Evolutionary conservation across 2,888 invertebrate species (phyloP).

Genomic region (Conchocele bisecta): DNA sequence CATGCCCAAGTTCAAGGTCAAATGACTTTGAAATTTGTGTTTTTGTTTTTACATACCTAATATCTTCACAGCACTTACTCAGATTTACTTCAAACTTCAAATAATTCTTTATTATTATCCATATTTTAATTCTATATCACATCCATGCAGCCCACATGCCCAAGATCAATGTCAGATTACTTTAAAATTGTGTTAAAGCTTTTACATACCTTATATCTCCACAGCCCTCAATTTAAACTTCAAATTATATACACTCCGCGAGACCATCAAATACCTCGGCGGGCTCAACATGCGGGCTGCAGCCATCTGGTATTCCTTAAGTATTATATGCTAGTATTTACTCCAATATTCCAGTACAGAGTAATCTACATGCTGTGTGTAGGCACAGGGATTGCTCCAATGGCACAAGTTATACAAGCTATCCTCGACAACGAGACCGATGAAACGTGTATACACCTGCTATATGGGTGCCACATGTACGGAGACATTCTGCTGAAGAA

Average conservation of each 20-base stretch:
- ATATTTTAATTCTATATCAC: too few relatives aligned
- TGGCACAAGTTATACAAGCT: conserved; percentile 86
- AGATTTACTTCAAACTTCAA: too few relatives aligned
- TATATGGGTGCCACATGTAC: conserved; percentile 86
- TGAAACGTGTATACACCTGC: conserved; percentile 86
- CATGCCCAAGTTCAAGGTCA: too few relatives aligned
- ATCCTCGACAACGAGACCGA: conserved; percentile 88
- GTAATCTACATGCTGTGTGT: conserved; percentile 85
- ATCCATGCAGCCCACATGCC: too few relatives aligned
- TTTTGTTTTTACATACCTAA: too few relatives aligned
- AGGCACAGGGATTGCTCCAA: conserved; percentile 90
- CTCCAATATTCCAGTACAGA: conserved; percentile 62
- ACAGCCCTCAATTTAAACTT: background rate
- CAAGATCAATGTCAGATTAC: too few relatives aligned
- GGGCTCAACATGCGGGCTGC: background rate
- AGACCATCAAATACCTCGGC: too few relatives aligned
- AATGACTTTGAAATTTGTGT: too few relatives aligned
- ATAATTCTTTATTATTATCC: too few relatives aligned
- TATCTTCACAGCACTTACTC: too few relatives aligned
- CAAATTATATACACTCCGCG: background rate
- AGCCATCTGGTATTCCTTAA: background rate
- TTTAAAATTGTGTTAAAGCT: too few relatives aligned
- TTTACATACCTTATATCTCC: background rate
- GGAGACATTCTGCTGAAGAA: conserved; percentile 86
- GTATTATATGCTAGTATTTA: background rate